These are phyloP conservation scores for Agrochola lychnidis DNA, from an alignment of 2,888 invertebrate species.

Conservation along the genomic window DNA sequence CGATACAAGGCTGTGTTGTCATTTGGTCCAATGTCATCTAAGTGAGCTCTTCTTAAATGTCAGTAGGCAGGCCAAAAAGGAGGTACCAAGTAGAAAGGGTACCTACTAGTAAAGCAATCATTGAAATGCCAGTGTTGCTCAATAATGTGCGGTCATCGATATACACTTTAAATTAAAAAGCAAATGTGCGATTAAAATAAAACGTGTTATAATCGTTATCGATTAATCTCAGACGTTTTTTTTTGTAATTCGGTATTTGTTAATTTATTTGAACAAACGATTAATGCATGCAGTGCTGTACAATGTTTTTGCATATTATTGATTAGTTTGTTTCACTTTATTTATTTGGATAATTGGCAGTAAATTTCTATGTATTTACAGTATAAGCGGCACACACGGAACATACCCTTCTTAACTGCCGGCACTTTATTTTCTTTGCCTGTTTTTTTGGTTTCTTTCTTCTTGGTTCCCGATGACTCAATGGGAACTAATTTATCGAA, in stretches of 20 bases:
- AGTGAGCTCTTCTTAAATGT: conserved; percentile 83
- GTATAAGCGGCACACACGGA: conserved; percentile 70
- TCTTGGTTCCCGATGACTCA: conserved; percentile 80
- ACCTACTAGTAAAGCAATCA: conserved; percentile 66
- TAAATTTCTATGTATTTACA: conserved; percentile 56
- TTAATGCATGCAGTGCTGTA: conserved; percentile 63
- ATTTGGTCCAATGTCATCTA: conserved; percentile 82
- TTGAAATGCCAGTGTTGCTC: conserved; percentile 73
- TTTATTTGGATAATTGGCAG: conserved; percentile 45
- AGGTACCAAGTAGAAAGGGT: conserved; percentile 72
- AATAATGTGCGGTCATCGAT: conserved; percentile 68
- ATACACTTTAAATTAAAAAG: conserved; percentile 47
- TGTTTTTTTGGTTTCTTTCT: conserved; percentile 84
- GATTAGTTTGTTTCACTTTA: conserved; percentile 45
- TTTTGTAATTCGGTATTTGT: conserved; percentile 21
- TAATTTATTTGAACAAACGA: conserved; percentile 39
- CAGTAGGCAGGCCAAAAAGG: conserved; percentile 76
- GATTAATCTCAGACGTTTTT: conserved; percentile 31
- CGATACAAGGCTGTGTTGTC: conserved; percentile 76
- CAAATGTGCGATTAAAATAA: conserved; percentile 51
- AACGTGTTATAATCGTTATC: conserved; percentile 36
- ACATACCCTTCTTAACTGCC: conserved; percentile 86
- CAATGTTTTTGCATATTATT: conserved; percentile 43
- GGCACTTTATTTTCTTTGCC: conserved; percentile 86
- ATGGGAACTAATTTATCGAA: conserved; percentile 76